Evolutionary conservation across 2,797 vertebrate species (phyloP).

Genomic region (Choloepus didactylus): DNA sequence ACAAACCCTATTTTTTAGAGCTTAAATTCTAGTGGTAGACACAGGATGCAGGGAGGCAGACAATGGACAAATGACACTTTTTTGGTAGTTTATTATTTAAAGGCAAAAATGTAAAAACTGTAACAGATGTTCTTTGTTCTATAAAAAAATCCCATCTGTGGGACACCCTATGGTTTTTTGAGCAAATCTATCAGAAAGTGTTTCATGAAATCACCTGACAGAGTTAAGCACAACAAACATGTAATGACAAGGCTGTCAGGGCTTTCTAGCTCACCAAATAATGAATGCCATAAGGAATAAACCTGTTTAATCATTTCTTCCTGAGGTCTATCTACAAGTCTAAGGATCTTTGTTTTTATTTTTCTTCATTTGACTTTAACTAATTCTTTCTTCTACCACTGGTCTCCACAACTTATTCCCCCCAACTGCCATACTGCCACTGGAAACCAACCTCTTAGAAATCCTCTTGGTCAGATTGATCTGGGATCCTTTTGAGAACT

Average conservation of each 20-base stretch:
- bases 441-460: not conserved
- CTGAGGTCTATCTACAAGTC: not conserved
- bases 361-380: slow-evolving; percentile 31
- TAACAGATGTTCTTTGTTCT: slow-evolving; percentile 63
- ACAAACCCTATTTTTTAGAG: not conserved
- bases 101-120: slow-evolving; percentile 49
- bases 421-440: not conserved
- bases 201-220: slow-evolving; percentile 75
- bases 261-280: slow-evolving; percentile 5
- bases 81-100: slow-evolving; percentile 38
- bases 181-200: slow-evolving; percentile 74
- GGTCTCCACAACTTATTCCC: not conserved
- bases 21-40: not conserved
- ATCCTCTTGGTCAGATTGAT: not conserved
- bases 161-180: not conserved
- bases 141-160: slow-evolving; percentile 63
- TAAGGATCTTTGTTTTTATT: not conserved
- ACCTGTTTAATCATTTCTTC: slow-evolving; percentile 58
- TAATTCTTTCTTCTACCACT: not conserved
- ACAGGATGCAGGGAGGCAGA: not conserved
- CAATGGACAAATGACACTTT: not conserved
- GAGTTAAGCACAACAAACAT: not conserved
- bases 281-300: slow-evolving; percentile 43
- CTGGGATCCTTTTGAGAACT: not conserved
- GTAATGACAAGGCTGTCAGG: slow-evolving; percentile 57